phyloP scores from a whole-genome alignment of 2,113 vertebrate genomes.

The Cynocephalus volans region DNA sequence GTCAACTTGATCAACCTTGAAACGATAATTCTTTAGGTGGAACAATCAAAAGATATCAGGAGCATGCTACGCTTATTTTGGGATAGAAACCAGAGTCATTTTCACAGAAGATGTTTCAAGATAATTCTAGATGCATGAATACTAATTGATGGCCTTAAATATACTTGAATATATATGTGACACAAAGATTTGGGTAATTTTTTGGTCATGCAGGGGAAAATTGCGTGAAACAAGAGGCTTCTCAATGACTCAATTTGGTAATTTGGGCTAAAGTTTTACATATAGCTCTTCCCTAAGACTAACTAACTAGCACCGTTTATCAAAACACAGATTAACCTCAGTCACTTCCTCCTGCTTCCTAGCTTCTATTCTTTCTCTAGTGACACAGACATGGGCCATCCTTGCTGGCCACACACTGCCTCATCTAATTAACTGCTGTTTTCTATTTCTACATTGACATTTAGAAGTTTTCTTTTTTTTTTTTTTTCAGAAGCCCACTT shows the following conservation, averaged over 20 bases:
- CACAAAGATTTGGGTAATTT: background rate
- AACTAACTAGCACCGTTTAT: background rate
- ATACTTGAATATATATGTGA: background rate
- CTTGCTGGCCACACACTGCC: background rate
- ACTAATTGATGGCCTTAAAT: background rate
- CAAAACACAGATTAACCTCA: background rate
- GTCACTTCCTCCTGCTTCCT: background rate
- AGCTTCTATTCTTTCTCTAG: background rate
- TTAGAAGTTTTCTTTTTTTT: slow-evolving; percentile 46
- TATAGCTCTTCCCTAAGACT: background rate
- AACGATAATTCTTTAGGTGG: background rate
- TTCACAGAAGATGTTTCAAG: background rate
- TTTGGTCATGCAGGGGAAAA: background rate
- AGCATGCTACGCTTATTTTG: background rate
- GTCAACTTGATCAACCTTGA: background rate
- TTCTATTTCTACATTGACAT: slow-evolving; percentile 58
- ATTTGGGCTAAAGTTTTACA: background rate
- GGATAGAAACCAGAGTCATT: background rate
- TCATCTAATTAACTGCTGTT: slow-evolving; percentile 59
- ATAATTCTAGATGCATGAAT: background rate
- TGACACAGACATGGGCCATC: background rate
- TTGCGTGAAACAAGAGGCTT: background rate
- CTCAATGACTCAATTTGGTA: background rate
- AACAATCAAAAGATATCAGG: background rate
- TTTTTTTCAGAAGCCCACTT: slow-evolving; percentile 69